phyloP scores from a whole-genome alignment of 2,888 invertebrate species.

The Patella ulyssiponensis region DNA sequence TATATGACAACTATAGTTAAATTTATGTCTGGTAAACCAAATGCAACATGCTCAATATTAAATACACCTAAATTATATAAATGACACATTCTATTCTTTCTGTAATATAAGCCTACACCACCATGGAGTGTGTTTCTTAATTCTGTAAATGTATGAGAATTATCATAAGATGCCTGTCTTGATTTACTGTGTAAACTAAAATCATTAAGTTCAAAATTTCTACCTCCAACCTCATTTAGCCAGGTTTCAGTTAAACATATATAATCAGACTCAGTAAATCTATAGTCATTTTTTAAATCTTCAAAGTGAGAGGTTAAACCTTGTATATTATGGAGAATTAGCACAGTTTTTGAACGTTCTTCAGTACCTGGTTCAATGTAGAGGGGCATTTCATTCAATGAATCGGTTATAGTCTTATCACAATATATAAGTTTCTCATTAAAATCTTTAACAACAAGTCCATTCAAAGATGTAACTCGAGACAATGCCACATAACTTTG shows the following conservation, averaged over 20 bases:
- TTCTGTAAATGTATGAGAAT: not conserved
- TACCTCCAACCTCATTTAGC: not conserved
- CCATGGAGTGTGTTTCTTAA: conserved; percentile 21
- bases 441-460: not conserved
- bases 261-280: not conserved
- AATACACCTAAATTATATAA: not conserved
- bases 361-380: not conserved
- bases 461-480: not conserved
- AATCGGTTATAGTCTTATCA: not conserved
- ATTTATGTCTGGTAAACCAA: conserved; percentile 16
- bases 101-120: conserved; percentile 16
- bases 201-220: conserved; percentile 10
- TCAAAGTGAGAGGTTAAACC: not conserved
- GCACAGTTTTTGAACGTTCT: not conserved
- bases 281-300: not conserved
- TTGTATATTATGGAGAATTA: not conserved
- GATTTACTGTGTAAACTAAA: conserved; percentile 21
- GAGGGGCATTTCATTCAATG: not conserved
- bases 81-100: not conserved
- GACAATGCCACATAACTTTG: not conserved
- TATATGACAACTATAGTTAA: conserved; percentile 19
- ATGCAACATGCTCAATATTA: conserved; percentile 23
- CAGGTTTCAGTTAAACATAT: conserved; percentile 28
- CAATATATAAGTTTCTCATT: not conserved
- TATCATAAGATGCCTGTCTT: conserved; percentile 17